A percentile compares a stretch with the other conserved stretches of the same genome.
Conservation (phyloP, 2,888 invertebrate species). For the Caenorhabditis sp. region DNA sequence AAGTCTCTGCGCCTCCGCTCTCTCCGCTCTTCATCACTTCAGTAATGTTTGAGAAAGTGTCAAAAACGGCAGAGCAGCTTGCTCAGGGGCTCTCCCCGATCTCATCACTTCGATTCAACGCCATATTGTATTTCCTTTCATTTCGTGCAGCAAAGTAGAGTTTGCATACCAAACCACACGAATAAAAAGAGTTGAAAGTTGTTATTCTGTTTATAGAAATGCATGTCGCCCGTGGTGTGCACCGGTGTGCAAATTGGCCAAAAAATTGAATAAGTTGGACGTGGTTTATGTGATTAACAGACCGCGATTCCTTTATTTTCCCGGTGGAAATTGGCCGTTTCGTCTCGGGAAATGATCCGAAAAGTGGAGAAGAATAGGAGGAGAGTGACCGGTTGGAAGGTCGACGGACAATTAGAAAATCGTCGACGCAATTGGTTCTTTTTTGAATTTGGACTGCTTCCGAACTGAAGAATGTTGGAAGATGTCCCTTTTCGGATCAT, state of each 20-base stretch:
- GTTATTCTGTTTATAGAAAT: slow-evolving; percentile 11
- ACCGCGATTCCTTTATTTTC: slow-evolving; percentile 7
- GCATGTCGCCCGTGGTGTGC: not conserved
- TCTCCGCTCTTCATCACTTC: not conserved
- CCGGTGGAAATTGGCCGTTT: too few relatives aligned
- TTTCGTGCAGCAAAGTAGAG: too few relatives aligned
- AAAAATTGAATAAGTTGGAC: not conserved
- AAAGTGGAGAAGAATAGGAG: not conserved
- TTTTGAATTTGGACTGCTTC: too few relatives aligned
- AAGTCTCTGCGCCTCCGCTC: slow-evolving; percentile 9
- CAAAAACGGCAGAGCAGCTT: slow-evolving; percentile 17
- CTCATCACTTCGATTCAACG: not conserved
- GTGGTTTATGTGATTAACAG: too few relatives aligned
- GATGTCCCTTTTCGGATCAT: too few relatives aligned
- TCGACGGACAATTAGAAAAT: not conserved
- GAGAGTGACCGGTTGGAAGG: not conserved
- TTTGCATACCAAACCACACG: not conserved
- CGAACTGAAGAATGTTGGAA: too few relatives aligned
- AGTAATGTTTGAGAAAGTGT: slow-evolving; percentile 46
- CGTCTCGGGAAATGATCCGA: slow-evolving; percentile 10
- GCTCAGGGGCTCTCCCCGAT: not conserved
- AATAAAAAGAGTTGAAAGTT: not conserved
- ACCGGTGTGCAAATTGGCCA: slow-evolving; percentile 1
- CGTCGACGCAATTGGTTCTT: not conserved
- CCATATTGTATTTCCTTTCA: slow-evolving; percentile 17